Evolutionary conservation across 2,797 vertebrate genomes (phyloP), one percentile per base, ranked within the genome.

Genomic region (Microcaecilia unicolor): DNA sequence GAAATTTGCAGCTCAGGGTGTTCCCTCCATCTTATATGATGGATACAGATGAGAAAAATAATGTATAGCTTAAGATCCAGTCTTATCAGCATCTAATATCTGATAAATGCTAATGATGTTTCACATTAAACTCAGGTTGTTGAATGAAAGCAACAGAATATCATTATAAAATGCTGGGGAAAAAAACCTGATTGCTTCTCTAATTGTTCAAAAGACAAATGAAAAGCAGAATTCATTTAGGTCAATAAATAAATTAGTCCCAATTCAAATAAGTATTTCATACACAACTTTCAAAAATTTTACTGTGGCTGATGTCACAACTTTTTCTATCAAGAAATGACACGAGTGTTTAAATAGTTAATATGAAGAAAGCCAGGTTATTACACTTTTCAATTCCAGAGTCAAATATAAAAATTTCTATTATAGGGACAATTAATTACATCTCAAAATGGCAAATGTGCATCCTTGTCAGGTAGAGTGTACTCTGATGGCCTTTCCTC

Each of bases 391-490:
- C 88, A 90, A 94, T 97, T 93, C 88, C 84, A 75, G 88, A 93
- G 89, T 95, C 90, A 92, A 97, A 96, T 96, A 97, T 97, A 95
- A 97, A 91, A 98, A 92, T 90, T 95, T 97, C 91, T 97, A 98
- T 98, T 98, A 97, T 92, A 93, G 90, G 93, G 89, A 95, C 93
- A 97, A 98, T 98, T 96, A 98, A 98, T 98, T 98, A 97, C 89
- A 87, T 84, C 84, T 87, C 90, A 93, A 97, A 98, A 98, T 98
- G 94, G 94, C 91, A 97, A 98, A 96, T 97, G 91, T 92, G 93
- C 95, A 98, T 98, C 93, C 90, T 96, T 98, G 94, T 98, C 95
- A 97, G 92, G 93, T 96, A 87, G 86, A 98, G 92, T 98, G 93
- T 94, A 95, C 92, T 96, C 92, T 91, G 92, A 95, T 98, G 94